Conservation (phyloP, 2,113 vertebrate species). For the Ailuropoda melanoleuca region DNA sequence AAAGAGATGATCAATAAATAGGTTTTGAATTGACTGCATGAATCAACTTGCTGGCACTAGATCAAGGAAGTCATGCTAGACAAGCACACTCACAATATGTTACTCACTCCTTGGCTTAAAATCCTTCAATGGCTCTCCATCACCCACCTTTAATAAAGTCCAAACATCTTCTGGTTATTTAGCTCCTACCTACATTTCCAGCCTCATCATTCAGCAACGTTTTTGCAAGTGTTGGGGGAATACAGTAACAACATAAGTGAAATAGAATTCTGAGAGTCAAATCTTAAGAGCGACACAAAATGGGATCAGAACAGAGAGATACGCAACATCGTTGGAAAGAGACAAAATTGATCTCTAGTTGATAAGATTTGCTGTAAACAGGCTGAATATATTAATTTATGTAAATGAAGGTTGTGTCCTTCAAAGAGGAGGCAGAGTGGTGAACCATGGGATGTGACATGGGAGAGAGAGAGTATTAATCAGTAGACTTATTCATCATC, state of each 20-base stretch:
- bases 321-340: background rate
- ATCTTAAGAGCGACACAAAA: background rate
- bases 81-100: background rate
- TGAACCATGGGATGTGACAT: background rate
- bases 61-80: background rate
- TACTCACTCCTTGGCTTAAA: background rate
- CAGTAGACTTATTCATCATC: too few relatives aligned
- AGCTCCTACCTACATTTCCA: background rate
- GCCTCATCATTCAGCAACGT: background rate
- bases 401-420: background rate
- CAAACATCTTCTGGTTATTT: background rate
- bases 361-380: background rate
- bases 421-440: background rate
- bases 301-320: background rate
- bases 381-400: background rate
- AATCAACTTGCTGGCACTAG: background rate
- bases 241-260: background rate
- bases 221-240: background rate
- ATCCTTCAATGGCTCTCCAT: background rate
- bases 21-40: background rate
- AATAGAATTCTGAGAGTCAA: background rate
- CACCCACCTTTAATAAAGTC: background rate
- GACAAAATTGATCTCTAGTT: background rate
- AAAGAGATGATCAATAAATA: background rate
- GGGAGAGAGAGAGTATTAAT: background rate